Conservation (phyloP, 2,888 invertebrate genomes). For the Cryptosula pallasiana region DNA sequence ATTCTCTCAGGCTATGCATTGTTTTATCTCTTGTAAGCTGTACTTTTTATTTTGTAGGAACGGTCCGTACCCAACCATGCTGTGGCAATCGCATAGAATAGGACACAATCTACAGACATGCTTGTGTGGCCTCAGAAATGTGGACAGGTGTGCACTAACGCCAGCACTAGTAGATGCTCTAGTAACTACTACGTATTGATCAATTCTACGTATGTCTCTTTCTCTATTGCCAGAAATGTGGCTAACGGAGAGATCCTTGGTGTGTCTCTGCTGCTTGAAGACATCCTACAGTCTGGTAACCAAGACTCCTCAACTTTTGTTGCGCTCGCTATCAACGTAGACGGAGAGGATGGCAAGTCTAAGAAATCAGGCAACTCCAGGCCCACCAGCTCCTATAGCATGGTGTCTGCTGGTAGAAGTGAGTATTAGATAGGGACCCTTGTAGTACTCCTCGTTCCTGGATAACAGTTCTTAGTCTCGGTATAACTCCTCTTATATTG, state of each 20-base stretch:
- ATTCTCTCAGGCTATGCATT: no score
- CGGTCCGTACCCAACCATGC: slow-evolving; percentile 45
- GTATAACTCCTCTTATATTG: no score
- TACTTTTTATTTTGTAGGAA: slow-evolving; percentile 34
- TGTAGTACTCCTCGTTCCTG: no score
- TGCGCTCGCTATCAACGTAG: slow-evolving; percentile 26
- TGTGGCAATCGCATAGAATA: slow-evolving; percentile 47
- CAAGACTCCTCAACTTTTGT: slow-evolving; percentile 35
- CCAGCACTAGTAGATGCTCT: no score
- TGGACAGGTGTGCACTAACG: slow-evolving; percentile 50
- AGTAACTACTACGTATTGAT: no score
- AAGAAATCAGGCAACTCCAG: slow-evolving; percentile 20
- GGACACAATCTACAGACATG: slow-evolving; percentile 47
- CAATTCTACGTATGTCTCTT: no score
- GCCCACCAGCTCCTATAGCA: slow-evolving; percentile 22
- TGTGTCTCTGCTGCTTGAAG: slow-evolving; percentile 49
- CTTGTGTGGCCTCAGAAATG: slow-evolving; percentile 48
- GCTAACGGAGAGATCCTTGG: slow-evolving; percentile 52
- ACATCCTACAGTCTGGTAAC: slow-evolving; percentile 44
- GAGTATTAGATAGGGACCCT: no score
- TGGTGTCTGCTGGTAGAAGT: slow-evolving; percentile 23
- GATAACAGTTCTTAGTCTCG: no score
- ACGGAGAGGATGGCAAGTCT: not conserved
- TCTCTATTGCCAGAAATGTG: slow-evolving; percentile 48
- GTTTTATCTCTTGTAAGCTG: no score